Evolutionary conservation across 2,888 invertebrate species (phyloP).

Genomic region (Heliconius ismenius): DNA sequence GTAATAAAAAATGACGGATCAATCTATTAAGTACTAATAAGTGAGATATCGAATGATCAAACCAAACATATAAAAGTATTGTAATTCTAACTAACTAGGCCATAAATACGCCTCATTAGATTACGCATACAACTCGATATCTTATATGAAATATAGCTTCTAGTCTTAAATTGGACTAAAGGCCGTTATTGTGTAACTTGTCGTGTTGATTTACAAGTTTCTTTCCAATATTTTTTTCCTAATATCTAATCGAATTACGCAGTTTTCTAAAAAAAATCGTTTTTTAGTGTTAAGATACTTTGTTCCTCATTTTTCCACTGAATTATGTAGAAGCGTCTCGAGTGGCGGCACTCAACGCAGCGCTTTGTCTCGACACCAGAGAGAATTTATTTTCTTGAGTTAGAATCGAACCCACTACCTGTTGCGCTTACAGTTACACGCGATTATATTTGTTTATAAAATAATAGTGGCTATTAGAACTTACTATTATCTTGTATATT

Average conservation of each 20-base stretch:
- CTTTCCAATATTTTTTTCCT: background rate
- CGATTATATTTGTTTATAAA: too few species aligned
- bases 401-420: too few species aligned
- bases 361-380: too few species aligned
- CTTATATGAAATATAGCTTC: constrained; percentile 12
- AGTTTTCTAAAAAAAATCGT: background rate
- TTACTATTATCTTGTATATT: background rate
- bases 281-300: too few species aligned
- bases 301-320: too few species aligned
- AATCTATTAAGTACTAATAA: background rate
- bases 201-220: constrained; percentile 4
- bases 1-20: too few species aligned
- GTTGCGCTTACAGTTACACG: too few species aligned
- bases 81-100: constrained; percentile 12
- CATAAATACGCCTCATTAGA: constrained; percentile 23
- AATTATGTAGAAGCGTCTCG: too few species aligned
- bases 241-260: background rate
- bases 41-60: background rate
- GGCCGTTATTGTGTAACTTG: constrained; percentile 7
- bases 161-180: constrained; percentile 7
- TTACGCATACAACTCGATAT: constrained; percentile 24
- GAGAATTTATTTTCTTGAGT: too few species aligned
- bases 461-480: background rate
- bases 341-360: too few species aligned
- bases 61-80: constrained; percentile 19